Percentiles rank a stretch among this genome's conserved stretches.
These are phyloP conservation scores for Chaetodon trifasciatus DNA, from an alignment of 2,797 vertebrate genomes.

Conservation along the genomic window DNA sequence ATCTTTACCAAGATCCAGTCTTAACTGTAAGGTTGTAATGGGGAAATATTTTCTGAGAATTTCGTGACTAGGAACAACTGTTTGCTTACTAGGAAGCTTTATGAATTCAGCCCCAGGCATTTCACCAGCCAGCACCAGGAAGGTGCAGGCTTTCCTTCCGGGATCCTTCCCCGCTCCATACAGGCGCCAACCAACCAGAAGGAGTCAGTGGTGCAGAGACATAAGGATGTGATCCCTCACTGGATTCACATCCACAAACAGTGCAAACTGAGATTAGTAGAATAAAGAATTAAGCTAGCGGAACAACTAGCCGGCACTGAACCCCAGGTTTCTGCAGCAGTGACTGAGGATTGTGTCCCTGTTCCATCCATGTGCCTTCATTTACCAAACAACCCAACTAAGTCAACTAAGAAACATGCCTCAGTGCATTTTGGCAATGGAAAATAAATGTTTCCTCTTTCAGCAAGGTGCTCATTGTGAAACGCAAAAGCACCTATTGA, in stretches of 20 bases:
- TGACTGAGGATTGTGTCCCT: slow-evolving; percentile 1
- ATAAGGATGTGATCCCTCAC: not conserved
- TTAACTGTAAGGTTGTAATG: too few species aligned
- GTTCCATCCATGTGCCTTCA: not conserved
- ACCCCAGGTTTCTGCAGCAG: not conserved
- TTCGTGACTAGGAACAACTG: too few species aligned
- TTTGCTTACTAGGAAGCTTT: too few species aligned
- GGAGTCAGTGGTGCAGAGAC: not conserved
- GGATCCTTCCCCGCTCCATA: not conserved
- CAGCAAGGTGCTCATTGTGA: slow-evolving; percentile 44
- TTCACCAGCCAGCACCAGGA: not conserved
- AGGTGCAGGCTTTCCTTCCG: not conserved
- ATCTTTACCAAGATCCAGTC: too few species aligned
- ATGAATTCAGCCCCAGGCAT: not conserved
- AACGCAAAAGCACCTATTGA: slow-evolving; percentile 39
- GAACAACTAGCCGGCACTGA: not conserved
- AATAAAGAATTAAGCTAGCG: not conserved
- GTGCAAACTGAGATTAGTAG: not conserved
- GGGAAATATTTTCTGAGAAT: too few species aligned
- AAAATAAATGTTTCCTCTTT: slow-evolving; percentile 48
- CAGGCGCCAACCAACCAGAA: not conserved
- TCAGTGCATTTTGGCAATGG: slow-evolving; percentile 3
- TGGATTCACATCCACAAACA: slow-evolving; percentile 4
- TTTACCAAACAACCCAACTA: slow-evolving; percentile 6
- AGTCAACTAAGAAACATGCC: slow-evolving; percentile 1